phyloP scores from a whole-genome alignment of 2,888 invertebrate genomes.

The Xiphydria camelus region DNA sequence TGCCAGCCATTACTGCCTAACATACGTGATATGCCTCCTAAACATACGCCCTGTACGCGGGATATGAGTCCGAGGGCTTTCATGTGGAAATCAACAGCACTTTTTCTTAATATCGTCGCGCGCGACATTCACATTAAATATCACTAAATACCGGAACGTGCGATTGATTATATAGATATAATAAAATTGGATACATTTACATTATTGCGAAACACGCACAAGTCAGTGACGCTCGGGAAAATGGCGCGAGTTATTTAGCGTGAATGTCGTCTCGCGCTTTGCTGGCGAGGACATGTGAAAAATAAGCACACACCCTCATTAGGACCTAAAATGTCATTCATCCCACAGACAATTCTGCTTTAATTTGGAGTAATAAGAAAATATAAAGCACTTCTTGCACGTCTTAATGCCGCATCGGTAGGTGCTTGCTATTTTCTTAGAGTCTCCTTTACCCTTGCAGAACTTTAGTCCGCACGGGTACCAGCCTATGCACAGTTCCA shows the following conservation, averaged over 20 bases:
- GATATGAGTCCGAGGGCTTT: neutral
- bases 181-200: no score
- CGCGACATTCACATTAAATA: neutral
- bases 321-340: conserved; percentile 64
- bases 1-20: no score
- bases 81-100: neutral
- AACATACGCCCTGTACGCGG: no score
- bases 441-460: conserved; percentile 80
- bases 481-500: conserved; percentile 92
- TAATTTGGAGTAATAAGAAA: conserved; percentile 82
- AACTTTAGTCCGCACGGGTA: conserved; percentile 95
- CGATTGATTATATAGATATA: no score
- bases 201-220: no score
- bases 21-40: no score
- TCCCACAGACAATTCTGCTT: conserved; percentile 84
- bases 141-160: no score
- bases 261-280: conserved; percentile 8
- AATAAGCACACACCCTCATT: conserved; percentile 22
- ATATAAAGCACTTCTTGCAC: conserved; percentile 86
- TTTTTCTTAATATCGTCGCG: no score
- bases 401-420: conserved; percentile 96
- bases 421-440: conserved; percentile 67
- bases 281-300: conserved; percentile 1
- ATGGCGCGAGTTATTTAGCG: no score
- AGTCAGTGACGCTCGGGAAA: no score